Evolutionary conservation across 2,113 vertebrate genomes (phyloP), one percentile per base, ranked within the genome.

Genomic region (Lamprologus speciosus): DNA sequence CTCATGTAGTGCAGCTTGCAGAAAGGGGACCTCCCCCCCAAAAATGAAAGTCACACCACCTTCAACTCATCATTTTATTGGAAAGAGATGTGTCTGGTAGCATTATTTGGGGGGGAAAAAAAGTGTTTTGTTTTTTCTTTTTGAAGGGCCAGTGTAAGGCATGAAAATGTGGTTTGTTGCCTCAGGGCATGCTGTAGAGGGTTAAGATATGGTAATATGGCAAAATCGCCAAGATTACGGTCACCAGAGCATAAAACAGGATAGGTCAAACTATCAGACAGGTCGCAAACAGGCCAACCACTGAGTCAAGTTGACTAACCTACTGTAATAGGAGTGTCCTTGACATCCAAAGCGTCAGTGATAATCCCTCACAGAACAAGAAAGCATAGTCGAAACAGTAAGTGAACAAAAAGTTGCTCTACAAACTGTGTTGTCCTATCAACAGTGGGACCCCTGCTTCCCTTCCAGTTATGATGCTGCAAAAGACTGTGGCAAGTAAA

Each of bases 51-150:
- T 45, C 42, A 45, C 12, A 45, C 12, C 12, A 14, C 13, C 42
- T 14, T 45, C 12, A 45, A 45, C 12, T 45, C 13, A 42, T 42
- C 40, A 7, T 45, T 45, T 45, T 45, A 45, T 45, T 45, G 42
- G 3, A 45, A 4, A 7, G 42, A 14, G 42, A 14, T 45, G 13
- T 45, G 6, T 14, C 13, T 45, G 13, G 42, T 45, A 45, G 13
- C 13, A 45, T 45, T 45, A 45, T 45, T 45, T 45, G 3, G 31
- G 6, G 31, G 6, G 6, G 1, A 1, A 9, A n/a, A 3, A 45
- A 13, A 14, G 3, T 7, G 4, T 2, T 10, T 2, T 0, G 1
- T 31, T 31, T 7, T 16, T 14, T 14, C 2, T 19, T 51, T 51
- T 51, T 51, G 19, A 51, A 51, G 50, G 50, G 50, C 50, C 50